A percentile compares a stretch with the other conserved stretches of the same genome.
Evolutionary conservation across 2,797 vertebrate species (phyloP).

Genomic region (Petrocephalus schoutedeni): DNA sequence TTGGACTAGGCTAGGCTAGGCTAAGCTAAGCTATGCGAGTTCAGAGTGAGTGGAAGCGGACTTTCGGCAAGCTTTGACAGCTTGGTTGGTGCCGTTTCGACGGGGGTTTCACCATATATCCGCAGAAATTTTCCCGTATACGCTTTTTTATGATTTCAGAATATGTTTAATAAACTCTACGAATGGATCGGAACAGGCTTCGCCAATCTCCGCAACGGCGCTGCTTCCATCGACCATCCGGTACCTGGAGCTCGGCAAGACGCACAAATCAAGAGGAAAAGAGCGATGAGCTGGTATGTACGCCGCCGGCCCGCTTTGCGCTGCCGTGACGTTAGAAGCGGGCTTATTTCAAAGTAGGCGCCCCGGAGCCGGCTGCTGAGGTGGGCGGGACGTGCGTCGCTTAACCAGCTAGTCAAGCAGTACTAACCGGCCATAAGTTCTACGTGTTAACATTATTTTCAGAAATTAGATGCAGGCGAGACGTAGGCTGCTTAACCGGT

Average conservation of each 20-base stretch:
- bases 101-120: slow-evolving; percentile 30
- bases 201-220: slow-evolving; percentile 60
- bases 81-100: slow-evolving; percentile 20
- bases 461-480: not conserved
- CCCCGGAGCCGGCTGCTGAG: not conserved
- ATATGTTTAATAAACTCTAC: slow-evolving; percentile 72
- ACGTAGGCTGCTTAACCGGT: not conserved
- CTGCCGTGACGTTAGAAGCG: not conserved
- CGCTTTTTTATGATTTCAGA: slow-evolving; percentile 34
- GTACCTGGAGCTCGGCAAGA: slow-evolving; percentile 23
- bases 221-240: slow-evolving; percentile 44
- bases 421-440: not conserved
- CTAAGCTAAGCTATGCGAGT: slow-evolving; percentile 42
- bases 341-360: not conserved
- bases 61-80: slow-evolving; percentile 40
- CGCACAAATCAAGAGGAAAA: slow-evolving; percentile 35
- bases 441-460: not conserved
- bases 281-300: slow-evolving; percentile 36
- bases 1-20: not conserved
- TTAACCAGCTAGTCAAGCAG: not conserved
- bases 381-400: not conserved
- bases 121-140: slow-evolving; percentile 25
- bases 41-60: slow-evolving; percentile 39
- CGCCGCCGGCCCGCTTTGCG: not conserved
- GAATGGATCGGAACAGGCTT: slow-evolving; percentile 67